Base-by-base conservation (phyloP, 1,140 invertebrate species). In the Atta cephalotes region DNA sequence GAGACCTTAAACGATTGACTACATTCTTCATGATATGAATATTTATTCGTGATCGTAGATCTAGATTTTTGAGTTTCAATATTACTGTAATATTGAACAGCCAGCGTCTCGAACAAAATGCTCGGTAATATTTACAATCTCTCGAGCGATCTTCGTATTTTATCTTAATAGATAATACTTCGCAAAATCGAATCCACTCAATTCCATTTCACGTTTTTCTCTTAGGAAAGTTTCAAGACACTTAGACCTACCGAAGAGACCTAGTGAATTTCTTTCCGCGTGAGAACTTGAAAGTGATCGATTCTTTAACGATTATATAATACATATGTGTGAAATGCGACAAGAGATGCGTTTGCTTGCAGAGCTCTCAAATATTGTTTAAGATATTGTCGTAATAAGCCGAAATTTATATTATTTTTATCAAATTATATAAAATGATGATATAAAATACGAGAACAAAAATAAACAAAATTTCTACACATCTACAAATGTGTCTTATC, bases 111-210 rank as follows among this genome's bases (percentile, higher is more conserved):
- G 80, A 62, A 78, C 58, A 79, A 90, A 87, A 87, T 71, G 72
- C 51, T 53, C 28, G 4, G 56, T 87, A 89, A 90, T 90, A 90
- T 85, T 90, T 86, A 78, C 56, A 70, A 78, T 56, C 86, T 78
- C 74, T 77, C 45, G 12, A 28, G 58, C 68, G 76, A 35, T 45
- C 49, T 71, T 79, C 63, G 45, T 39, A 76, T 87, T 89, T 89
- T 71, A 88, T 39, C 62, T 89, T 89, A 86, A 86, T 88, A 88
- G 84, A 87, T 80, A 82, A 82, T 88, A 80, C 86, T 89, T 45
- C 39, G 85, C 66, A 87, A 79, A 89, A 90, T 90, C 88, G 88
- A 90, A 90, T 90, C 85, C 62, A 84, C 85, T 86, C 88, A 89
- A 90, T 90, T 89, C 85, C 81, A 53, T 86, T 81, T 76, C 28